Evolutionary conservation across 1,140 invertebrate species (phyloP).

Genomic region (Drosophila nikananu): DNA sequence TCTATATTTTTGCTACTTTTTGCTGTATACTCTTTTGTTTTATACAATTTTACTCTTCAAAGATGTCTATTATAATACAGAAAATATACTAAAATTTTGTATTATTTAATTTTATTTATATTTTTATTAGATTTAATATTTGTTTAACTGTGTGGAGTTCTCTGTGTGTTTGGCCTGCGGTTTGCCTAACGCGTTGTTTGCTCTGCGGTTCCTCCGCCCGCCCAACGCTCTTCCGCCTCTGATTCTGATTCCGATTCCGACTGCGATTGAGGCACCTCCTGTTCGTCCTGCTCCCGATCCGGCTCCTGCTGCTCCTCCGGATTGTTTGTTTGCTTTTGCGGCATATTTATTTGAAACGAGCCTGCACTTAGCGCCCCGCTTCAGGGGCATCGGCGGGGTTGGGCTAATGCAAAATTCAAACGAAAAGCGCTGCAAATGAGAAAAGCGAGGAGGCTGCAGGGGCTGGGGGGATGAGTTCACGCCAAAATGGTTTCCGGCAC

Average conservation of each 20-base stretch:
- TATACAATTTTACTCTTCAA: background rate
- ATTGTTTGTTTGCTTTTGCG: slow-evolving; percentile 82
- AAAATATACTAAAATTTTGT: fast-evolving
- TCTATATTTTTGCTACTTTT: too few relatives aligned
- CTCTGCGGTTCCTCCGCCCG: slow-evolving; percentile 44
- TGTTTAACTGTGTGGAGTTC: slow-evolving; percentile 4
- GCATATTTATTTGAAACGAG: slow-evolving; percentile 83
- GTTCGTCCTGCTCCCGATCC: slow-evolving; percentile 10
- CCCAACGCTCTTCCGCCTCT: background rate
- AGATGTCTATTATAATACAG: too few relatives aligned
- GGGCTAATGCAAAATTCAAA: slow-evolving; percentile 79
- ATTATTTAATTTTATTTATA: background rate
- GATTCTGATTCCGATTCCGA: slow-evolving; percentile 26
- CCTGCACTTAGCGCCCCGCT: slow-evolving; percentile 69
- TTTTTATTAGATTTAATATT: background rate
- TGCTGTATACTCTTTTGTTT: background rate
- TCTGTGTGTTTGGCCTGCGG: slow-evolving; percentile 61
- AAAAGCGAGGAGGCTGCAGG: slow-evolving; percentile 38
- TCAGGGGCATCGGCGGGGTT: background rate
- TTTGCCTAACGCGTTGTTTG: slow-evolving; percentile 76
- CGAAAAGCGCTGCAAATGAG: slow-evolving; percentile 80
- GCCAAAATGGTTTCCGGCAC: slow-evolving; percentile 82
- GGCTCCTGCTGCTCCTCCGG: slow-evolving; percentile 25
- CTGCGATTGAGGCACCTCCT: slow-evolving; percentile 22
- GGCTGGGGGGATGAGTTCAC: slow-evolving; percentile 53